Evolutionary conservation across 2,888 invertebrate genomes (phyloP).

Genomic region (Agrypnus murinus): DNA sequence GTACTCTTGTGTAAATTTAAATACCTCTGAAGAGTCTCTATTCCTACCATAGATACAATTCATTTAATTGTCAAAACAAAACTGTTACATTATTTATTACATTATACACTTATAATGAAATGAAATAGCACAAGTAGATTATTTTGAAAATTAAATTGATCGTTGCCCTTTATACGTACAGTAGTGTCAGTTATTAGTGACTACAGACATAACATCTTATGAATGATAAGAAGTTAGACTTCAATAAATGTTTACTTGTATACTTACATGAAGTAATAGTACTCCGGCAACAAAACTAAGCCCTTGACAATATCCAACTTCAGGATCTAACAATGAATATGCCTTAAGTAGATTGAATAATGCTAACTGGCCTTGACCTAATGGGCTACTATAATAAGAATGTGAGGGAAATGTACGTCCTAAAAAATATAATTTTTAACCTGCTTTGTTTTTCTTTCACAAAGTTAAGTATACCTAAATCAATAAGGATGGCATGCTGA

Average conservation of each 20-base stretch:
- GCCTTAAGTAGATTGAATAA: constrained; percentile 97
- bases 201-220: no score
- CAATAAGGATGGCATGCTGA: constrained; percentile 97
- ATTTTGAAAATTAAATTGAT: no score
- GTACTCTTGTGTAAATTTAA: no score
- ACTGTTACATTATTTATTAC: no score
- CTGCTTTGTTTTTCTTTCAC: background rate
- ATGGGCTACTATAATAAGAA: constrained; percentile 91
- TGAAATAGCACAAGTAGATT: no score
- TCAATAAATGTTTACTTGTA: background rate
- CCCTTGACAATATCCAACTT: constrained; percentile 98
- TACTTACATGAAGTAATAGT: constrained; percentile 91
- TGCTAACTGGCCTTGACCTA: constrained; percentile 95
- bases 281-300: constrained; percentile 97
- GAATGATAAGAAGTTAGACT: no score
- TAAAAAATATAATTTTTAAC: constrained; percentile 67
- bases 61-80: no score
- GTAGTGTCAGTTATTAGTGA: no score
- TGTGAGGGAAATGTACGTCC: constrained; percentile 95
- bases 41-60: no score
- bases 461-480: constrained; percentile 81
- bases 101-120: no score
- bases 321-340: constrained; percentile 94
- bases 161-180: no score
- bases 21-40: no score